These are phyloP conservation scores for Nothura maculosa DNA, from an alignment of 2,797 vertebrate genomes.

Conservation along the genomic window DNA sequence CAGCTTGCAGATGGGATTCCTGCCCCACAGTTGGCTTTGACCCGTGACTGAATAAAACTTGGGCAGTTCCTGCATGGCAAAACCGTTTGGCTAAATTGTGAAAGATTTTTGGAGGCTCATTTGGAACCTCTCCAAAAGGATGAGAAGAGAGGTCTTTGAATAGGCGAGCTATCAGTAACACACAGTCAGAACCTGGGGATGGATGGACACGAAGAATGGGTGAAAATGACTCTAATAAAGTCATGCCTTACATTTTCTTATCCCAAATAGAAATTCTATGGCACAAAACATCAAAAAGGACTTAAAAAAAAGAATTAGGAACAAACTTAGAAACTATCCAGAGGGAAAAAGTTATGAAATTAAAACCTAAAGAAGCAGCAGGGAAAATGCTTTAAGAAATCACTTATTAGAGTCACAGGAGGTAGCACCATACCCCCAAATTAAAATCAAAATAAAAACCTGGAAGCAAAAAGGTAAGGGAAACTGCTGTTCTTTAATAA, in stretches of 20 bases:
- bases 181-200: not conserved
- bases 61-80: not conserved
- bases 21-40: not conserved
- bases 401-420: constrained; percentile 71
- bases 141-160: not conserved
- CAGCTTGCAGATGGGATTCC: not conserved
- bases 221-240: constrained; percentile 12
- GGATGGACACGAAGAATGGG: not conserved
- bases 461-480: constrained; percentile 53
- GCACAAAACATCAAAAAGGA: constrained; percentile 48
- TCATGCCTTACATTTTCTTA: constrained; percentile 23
- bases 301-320: not conserved
- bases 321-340: constrained; percentile 69
- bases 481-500: constrained; percentile 35
- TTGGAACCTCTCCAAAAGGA: not conserved
- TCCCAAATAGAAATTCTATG: constrained; percentile 56
- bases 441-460: constrained; percentile 71
- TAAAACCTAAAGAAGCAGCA: constrained; percentile 77
- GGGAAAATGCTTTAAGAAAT: constrained; percentile 67
- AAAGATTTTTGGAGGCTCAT: not conserved
- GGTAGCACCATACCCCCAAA: constrained; percentile 37
- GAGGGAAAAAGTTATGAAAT: constrained; percentile 73
- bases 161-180: not conserved
- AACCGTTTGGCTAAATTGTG: not conserved
- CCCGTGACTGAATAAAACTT: not conserved